Conservation (phyloP, 2,888 invertebrate species). For the Noctua pronuba region DNA sequence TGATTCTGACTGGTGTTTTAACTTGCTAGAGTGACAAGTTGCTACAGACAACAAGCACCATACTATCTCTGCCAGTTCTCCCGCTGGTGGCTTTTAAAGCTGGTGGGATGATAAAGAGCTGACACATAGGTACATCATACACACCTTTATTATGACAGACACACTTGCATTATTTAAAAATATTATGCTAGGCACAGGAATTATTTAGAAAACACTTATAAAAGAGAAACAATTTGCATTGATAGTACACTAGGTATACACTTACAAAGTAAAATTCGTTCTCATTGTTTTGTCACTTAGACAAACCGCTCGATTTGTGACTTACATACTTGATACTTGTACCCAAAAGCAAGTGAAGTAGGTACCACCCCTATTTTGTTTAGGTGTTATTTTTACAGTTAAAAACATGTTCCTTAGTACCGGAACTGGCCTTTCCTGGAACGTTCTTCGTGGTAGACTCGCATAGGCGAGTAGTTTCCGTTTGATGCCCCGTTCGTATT, state of each 20-base stretch:
- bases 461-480: conserved; percentile 94
- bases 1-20: neutral
- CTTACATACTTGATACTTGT: conserved; percentile 16
- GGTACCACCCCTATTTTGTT: conserved; percentile 7
- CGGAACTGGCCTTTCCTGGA: conserved; percentile 95
- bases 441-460: conserved; percentile 95
- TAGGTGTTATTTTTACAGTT: conserved; percentile 24
- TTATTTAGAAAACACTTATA: conserved; percentile 41
- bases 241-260: conserved; percentile 18
- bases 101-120: conserved; percentile 22
- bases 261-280: conserved; percentile 17
- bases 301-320: conserved; percentile 38
- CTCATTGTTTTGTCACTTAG: conserved; percentile 10
- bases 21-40: conserved; percentile 15
- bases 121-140: conserved; percentile 3
- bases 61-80: conserved; percentile 6
- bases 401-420: conserved; percentile 87
- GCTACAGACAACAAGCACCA: conserved; percentile 46
- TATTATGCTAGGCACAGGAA: conserved; percentile 61
- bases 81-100: conserved; percentile 42
- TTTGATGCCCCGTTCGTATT: conserved; percentile 91
- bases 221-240: conserved; percentile 52
- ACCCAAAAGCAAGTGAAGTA: conserved; percentile 17
- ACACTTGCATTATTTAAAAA: conserved; percentile 34
- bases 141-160: conserved; percentile 43